Conservation (phyloP, 2,797 vertebrate species). For the Delichon dasypus region DNA sequence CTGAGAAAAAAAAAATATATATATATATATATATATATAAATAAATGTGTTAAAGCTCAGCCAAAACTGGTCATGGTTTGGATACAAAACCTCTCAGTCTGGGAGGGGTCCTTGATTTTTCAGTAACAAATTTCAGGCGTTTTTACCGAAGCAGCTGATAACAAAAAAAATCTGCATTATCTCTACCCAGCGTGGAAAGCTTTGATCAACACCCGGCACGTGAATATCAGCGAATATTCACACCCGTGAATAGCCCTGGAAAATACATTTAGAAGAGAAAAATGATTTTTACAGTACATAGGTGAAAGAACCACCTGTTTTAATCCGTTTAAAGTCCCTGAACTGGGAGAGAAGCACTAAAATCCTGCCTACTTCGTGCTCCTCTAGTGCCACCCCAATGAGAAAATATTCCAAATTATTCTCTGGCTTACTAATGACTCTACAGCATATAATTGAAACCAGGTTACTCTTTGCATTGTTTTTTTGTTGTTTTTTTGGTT, state of each 20-base stretch:
- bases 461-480: slow-evolving; percentile 40
- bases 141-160: neutral
- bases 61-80: neutral
- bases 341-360: slow-evolving; percentile 52
- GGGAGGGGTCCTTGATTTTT: neutral
- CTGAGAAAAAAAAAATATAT: neutral
- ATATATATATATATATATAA: no score
- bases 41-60: neutral
- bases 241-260: neutral
- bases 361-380: slow-evolving; percentile 10
- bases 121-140: neutral
- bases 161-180: neutral
- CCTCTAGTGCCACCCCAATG: slow-evolving; percentile 16
- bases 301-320: neutral
- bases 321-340: slow-evolving; percentile 34
- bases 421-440: slow-evolving; percentile 69
- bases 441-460: slow-evolving; percentile 69
- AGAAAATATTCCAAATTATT: slow-evolving; percentile 72
- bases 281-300: neutral
- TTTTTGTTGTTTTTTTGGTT: no score
- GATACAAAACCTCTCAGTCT: neutral
- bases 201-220: neutral
- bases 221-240: neutral
- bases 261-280: slow-evolving; percentile 1
- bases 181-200: neutral